Base-by-base conservation (phyloP, 2,888 invertebrate genomes). In the Dicyrtoma fusca region DNA sequence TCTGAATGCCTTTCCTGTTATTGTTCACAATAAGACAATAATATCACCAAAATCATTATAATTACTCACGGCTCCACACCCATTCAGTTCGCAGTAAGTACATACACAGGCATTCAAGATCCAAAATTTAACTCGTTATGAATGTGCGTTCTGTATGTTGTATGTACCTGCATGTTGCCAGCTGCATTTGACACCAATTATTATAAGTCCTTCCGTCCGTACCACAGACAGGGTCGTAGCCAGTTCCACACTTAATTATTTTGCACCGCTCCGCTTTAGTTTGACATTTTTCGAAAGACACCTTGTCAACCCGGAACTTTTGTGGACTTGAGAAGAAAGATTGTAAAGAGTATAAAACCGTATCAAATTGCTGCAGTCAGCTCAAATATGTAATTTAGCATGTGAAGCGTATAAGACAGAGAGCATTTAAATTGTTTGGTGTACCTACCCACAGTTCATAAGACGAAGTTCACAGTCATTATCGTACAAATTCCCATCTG, bases 401-500 rank as follows among this genome's bases (percentile, higher is more conserved):
- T n/a, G n/a, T n/a, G n/a, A n/a, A n/a, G n/a, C n/a, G n/a, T n/a
- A n/a, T n/a, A n/a, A n/a, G n/a, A n/a, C n/a, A n/a, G n/a, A n/a
- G n/a, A n/a, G n/a, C n/a, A n/a, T n/a, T n/a, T n/a, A n/a, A n/a
- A n/a, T n/a, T n/a, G n/a, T n/a, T 34, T 34, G 34, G 34, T 5
- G 34, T 34, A 83, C 88, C 87, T 83, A 94, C 93, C 94, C 94
- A 84, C 94, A 94, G 83, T 93, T 94, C 25, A 94, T 87, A 88
- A 94, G 89, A 83, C 90, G 90, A 85, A 96, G 88, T 83, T 95
- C 93, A 82, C 96, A 96, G 81, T 93, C 91, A 81, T 90, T 94
- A 77, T 90, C 88, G 84, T 96, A 96, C 74, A 95, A 88, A 82
- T 90, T 92, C 72, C 93, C 92, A 83, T 96, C 95, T 1, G 92